Base-by-base conservation (phyloP, 2,113 vertebrate species). In the Oreamnos americanus region DNA sequence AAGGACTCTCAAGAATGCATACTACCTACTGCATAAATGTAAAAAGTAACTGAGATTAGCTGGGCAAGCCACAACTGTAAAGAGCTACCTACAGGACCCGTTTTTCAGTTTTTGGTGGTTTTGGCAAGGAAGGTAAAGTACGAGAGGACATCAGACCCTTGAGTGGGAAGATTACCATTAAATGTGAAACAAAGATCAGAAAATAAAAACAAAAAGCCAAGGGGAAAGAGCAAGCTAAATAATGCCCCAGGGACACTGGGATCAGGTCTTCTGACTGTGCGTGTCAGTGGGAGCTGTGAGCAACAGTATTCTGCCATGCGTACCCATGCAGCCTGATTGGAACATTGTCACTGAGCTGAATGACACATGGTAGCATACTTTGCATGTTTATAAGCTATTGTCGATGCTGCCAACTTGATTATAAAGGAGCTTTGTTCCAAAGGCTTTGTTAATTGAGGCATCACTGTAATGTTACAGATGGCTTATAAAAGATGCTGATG, bases 351-450 rank as follows among this genome's bases (percentile, higher is more conserved):
- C 93, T 26, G 13, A 89, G 78, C 57, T 87, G 53, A 97, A 71
- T 95, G 98, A 95, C 92, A 98, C 94, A 71, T 67, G 49, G 85
- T 88, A 92, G 33, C 53, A 87, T 53, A 62, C 45, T 71, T 91
- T 91, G 95, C 94, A 97, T 84, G 92, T 89, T 97, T 94, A 96
- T 90, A 86, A 97, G 85, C 83, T 96, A 86, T 71, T 95, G 91
- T 89, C 25, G 91, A 43, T 89, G 67, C 60, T 64, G 86, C 82
- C 97, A 98, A 91, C 67, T 91, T 76, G 82, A 91, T 94, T 93
- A 97, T 89, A 98, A 97, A 97, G 60, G 78, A 79, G 45, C 94
- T 97, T 98, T 98, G 94, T 98, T 97, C 67, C 93, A 95, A 97
- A 93, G 76, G 7, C 49, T 91, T 78, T 87, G 87, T 97, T 97